Base-by-base conservation (phyloP, 2,113 vertebrate species). In the Notothenia rossii region DNA sequence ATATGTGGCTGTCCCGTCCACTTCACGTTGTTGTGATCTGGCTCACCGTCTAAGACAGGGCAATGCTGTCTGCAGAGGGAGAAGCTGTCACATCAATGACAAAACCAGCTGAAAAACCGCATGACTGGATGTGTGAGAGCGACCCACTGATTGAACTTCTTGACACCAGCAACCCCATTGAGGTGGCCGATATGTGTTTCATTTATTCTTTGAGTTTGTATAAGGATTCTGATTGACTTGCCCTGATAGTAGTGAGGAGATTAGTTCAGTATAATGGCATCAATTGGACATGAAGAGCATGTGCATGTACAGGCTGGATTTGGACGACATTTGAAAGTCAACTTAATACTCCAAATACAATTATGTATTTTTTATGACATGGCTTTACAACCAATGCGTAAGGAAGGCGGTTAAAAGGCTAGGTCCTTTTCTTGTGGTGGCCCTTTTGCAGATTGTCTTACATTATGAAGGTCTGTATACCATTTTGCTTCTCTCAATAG, bases 71-170 rank as follows among this genome's bases (percentile, higher is more conserved):
- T 87, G 86, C 70, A 8, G 74, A 88, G 86, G 73, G 82, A 68
- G 40, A 43, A 72, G 76, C 67, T 67, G 50, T 88, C 83, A 72
- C 85, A 74, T 86, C 78, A 84, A 86, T 86, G 87, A 88, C 86
- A 85, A 88, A 91, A 82, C 61, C 65, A 70, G 72, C 80, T 84
- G 83, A 86, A 89, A 91, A 76, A 81, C 54, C 50, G 46, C 66
- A 89, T 89, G 43, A 70, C 66, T 80, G 14, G 9, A 20, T 1
- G 20, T 46, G 50, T 49, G 84, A 54, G 50, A 12, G 60, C 33
- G 36, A 59, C 49, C 67, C 29, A 12, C 69, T 62, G 49, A 14
- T 51, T 85, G 60, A 75, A 58, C 65, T 59, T 66, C 72, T 73
- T 83, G 81, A 90, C 88, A 78, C 63, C 60, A 10, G 55, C 33